phyloP scores from a whole-genome alignment of 2,888 invertebrate species.

The Tipula confusa region DNA sequence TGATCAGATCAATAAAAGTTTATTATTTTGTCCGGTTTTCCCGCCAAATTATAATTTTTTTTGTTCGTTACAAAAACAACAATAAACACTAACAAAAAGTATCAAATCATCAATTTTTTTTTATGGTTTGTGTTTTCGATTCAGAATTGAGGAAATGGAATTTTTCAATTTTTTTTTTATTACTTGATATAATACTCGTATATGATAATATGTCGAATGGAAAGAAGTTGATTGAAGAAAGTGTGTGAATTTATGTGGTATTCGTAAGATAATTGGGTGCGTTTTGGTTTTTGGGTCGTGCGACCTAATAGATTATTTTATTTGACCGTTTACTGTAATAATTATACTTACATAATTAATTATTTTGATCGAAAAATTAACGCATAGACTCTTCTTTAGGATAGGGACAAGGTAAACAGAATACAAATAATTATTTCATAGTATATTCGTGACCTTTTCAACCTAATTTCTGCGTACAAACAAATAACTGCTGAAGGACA shows the following conservation, averaged over 20 bases:
- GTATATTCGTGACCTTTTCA: no score
- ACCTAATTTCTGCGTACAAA: no score
- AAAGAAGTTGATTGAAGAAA: conserved; percentile 1
- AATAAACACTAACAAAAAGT: background rate
- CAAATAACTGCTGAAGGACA: no score
- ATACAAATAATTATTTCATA: no score
- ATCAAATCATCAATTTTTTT: background rate
- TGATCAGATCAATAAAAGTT: background rate
- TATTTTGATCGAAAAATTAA: no score
- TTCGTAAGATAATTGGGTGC: background rate
- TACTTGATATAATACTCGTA: background rate
- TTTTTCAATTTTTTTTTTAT: background rate
- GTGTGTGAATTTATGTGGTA: background rate
- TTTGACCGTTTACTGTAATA: no score
- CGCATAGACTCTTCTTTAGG: no score
- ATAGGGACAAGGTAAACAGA: no score
- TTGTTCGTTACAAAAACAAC: background rate
- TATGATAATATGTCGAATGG: background rate
- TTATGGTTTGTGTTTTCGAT: background rate
- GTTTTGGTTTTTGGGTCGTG: background rate
- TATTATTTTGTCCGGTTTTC: background rate
- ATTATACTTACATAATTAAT: no score
- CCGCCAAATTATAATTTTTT: background rate
- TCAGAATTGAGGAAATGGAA: background rate
- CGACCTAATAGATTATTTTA: background rate